Base-by-base conservation (phyloP, 2,888 invertebrate genomes). In the Homarus gammarus region DNA sequence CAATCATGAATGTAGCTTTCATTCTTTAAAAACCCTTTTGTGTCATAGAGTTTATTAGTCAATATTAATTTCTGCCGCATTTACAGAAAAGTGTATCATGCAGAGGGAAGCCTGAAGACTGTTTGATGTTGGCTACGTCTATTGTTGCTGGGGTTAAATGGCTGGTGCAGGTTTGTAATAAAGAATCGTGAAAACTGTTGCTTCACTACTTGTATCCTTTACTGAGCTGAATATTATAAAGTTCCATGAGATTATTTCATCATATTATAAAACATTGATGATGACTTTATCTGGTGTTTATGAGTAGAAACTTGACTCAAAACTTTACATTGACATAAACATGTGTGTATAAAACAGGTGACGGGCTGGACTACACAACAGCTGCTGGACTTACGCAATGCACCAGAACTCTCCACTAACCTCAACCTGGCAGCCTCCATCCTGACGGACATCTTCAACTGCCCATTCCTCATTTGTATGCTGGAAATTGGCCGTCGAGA, bases 31-130 rank as follows among this genome's bases (percentile, higher is more conserved):
- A n/a, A n/a, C n/a, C n/a, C n/a, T n/a, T n/a, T n/a, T n/a, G n/a
- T n/a, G n/a, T n/a, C n/a, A n/a, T n/a, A n/a, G n/a, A n/a, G n/a
- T n/a, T n/a, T n/a, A n/a, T n/a, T n/a, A n/a, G n/a, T n/a, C n/a
- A n/a, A n/a, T n/a, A n/a, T n/a, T n/a, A n/a, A n/a, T n/a, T 3
- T 27, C 0, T 70, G n/a, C 6, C 18, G 1, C 12, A 12, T 31
- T 79, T 82, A 27, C 84, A 90, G 89, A 89, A 89, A 89, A 89
- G 84, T 79, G 89, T 89, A 27, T 87, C 88, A 10, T 92, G 92
- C 38, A 79, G 90, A 61, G 92, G 92, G 27, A 92, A 92, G 44
- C 89, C 90, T 38, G 91, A 91, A 77, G 91, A 91, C 36, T 91
- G 91, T 33, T 44, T 92, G 38, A 86, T 86, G 68, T 61, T 90